A percentile compares a stretch with the other conserved stretches of the same genome.
Conservation (phyloP, 2,113 vertebrate genomes). For the Chelonoidis abingdonii region DNA sequence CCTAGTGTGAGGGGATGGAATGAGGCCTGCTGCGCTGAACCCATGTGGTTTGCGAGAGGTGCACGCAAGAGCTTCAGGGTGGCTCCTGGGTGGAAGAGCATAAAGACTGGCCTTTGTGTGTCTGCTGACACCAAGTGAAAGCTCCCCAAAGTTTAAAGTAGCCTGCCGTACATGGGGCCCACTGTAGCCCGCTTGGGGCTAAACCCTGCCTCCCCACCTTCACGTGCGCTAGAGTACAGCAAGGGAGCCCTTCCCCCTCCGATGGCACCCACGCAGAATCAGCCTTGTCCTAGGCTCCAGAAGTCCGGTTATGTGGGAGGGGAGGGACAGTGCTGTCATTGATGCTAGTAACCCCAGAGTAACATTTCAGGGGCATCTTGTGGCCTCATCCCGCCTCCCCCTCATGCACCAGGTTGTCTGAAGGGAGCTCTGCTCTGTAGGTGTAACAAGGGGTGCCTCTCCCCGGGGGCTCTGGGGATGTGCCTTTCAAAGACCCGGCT, state of each 20-base stretch:
- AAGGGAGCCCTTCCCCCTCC: background rate
- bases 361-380: background rate
- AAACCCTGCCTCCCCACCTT: background rate
- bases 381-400: background rate
- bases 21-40: background rate
- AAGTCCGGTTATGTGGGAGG: background rate
- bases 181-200: background rate
- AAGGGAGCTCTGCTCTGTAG: background rate
- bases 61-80: background rate
- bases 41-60: background rate
- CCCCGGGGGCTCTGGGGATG: slow-evolving; percentile 27
- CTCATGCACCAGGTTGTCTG: background rate
- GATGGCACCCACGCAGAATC: background rate
- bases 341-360: rapidly evolving
- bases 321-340: background rate
- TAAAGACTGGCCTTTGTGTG: background rate
- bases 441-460: slow-evolving; percentile 9
- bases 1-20: background rate
- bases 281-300: background rate
- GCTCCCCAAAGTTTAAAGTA: background rate
- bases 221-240: background rate
- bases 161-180: background rate
- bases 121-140: background rate
- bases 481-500: background rate
- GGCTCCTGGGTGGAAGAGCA: rapidly evolving